A percentile compares a stretch with the other conserved stretches of the same genome.
Conservation (phyloP, 2,888 invertebrate genomes). For the Drosophila macrothrix region DNA sequence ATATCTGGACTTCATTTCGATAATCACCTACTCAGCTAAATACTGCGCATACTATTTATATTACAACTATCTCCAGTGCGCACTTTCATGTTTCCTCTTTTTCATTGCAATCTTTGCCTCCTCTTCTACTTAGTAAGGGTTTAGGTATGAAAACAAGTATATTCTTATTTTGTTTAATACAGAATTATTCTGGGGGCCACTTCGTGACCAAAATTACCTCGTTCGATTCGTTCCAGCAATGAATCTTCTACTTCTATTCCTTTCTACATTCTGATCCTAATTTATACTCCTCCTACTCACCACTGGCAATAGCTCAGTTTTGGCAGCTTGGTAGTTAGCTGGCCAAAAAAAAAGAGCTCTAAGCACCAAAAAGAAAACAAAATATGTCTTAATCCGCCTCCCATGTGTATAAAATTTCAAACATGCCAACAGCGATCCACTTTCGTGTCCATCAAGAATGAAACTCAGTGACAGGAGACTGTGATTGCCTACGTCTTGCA, state of each 20-base stretch:
- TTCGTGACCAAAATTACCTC: slow-evolving; percentile 1
- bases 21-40: not conserved
- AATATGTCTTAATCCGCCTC: slow-evolving; percentile 71
- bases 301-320: slow-evolving; percentile 15
- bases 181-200: not conserved
- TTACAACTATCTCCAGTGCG: not conserved
- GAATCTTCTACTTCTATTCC: not conserved
- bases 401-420: slow-evolving; percentile 78
- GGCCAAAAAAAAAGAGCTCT: not conserved
- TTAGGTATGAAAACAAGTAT: not conserved
- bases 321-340: slow-evolving; percentile 44
- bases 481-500: slow-evolving; percentile 7
- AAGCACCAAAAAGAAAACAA: slow-evolving; percentile 38
- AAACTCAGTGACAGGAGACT: slow-evolving; percentile 19
- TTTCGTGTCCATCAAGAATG: slow-evolving; percentile 76
- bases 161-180: not conserved
- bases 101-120: not conserved
- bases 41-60: not conserved
- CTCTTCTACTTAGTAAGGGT: not conserved
- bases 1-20: slow-evolving; percentile 32
- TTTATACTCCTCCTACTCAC: not conserved
- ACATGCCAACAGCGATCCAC: slow-evolving; percentile 78
- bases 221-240: not conserved
- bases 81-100: not conserved
- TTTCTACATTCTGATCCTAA: not conserved